A percentile compares a stretch with the other conserved stretches of the same genome.
Conservation (phyloP, 1,140 invertebrate species). For the Drosophila kepulauana region DNA sequence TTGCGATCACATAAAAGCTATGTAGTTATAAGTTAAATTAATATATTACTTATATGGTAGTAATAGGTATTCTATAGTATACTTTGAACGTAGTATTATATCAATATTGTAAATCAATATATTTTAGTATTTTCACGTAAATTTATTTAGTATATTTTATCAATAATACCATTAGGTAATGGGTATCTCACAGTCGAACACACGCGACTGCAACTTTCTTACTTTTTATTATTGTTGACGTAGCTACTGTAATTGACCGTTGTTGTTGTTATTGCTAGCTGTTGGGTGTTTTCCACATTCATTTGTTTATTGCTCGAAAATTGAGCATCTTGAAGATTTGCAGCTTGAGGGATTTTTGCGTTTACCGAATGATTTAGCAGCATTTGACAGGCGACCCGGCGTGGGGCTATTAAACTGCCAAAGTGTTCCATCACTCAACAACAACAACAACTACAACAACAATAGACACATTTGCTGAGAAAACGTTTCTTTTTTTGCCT, state of each 20-base stretch:
- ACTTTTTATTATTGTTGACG: background rate
- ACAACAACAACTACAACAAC: conserved; percentile 45
- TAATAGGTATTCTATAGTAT: too few relatives aligned
- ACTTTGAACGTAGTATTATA: too few relatives aligned
- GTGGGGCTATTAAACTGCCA: conserved; percentile 72
- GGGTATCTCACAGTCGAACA: too few relatives aligned
- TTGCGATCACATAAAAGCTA: too few relatives aligned
- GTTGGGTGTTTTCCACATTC: conserved; percentile 8
- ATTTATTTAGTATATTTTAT: too few relatives aligned
- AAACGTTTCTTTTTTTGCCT: too few relatives aligned
- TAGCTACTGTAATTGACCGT: conserved; percentile 11
- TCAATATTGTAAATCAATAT: too few relatives aligned
- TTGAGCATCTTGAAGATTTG: conserved; percentile 40
- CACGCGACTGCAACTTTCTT: too few relatives aligned
- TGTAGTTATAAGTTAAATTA: too few relatives aligned
- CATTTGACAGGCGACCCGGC: conserved; percentile 54
- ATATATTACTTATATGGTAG: too few relatives aligned
- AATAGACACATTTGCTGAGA: background rate
- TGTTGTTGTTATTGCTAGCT: conserved; percentile 6
- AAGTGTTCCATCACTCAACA: conserved; percentile 70
- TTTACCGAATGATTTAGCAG: conserved; percentile 60
- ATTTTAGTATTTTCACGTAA: too few relatives aligned
- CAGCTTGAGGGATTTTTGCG: conserved; percentile 32
- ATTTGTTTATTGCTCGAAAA: conserved; percentile 43
- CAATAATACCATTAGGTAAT: too few relatives aligned